Percentiles rank a stretch among this genome's conserved stretches.
Conservation (phyloP, 2,888 invertebrate species). For the Mongoloraphidia duomilia region DNA sequence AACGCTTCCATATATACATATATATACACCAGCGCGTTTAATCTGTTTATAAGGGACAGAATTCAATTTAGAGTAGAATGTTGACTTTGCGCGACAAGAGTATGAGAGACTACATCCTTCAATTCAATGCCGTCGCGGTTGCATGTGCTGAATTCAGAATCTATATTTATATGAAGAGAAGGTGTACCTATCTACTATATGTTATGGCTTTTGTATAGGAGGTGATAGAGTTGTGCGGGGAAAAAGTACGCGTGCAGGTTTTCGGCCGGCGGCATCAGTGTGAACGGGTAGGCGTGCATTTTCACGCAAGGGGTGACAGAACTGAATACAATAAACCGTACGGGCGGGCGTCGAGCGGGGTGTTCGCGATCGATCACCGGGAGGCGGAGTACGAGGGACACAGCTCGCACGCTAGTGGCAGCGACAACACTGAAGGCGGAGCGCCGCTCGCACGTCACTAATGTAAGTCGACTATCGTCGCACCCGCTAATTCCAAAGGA, state of each 20-base stretch:
- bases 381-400: conserved; percentile 13
- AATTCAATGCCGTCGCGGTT: background rate
- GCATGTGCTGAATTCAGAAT: background rate
- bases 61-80: conserved; percentile 16
- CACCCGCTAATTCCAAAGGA: background rate
- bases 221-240: background rate
- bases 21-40: conserved; percentile 15
- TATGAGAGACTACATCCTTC: conserved; percentile 1
- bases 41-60: conserved; percentile 22
- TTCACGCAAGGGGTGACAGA: conserved; percentile 17
- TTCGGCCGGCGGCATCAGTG: too few species aligned
- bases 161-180: background rate
- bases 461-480: background rate
- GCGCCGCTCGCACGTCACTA: too few species aligned
- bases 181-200: background rate
- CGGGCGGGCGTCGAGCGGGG: conserved; percentile 15
- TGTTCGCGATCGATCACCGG: conserved; percentile 9
- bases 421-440: too few species aligned
- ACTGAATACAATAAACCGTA: conserved; percentile 6
- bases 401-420: background rate
- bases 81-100: conserved; percentile 18
- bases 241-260: too few species aligned
- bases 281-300: conserved; percentile 4
- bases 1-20: conserved; percentile 8
- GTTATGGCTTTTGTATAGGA: background rate